phyloP scores from a whole-genome alignment of 2,113 vertebrate genomes.

The Scomber japonicus region DNA sequence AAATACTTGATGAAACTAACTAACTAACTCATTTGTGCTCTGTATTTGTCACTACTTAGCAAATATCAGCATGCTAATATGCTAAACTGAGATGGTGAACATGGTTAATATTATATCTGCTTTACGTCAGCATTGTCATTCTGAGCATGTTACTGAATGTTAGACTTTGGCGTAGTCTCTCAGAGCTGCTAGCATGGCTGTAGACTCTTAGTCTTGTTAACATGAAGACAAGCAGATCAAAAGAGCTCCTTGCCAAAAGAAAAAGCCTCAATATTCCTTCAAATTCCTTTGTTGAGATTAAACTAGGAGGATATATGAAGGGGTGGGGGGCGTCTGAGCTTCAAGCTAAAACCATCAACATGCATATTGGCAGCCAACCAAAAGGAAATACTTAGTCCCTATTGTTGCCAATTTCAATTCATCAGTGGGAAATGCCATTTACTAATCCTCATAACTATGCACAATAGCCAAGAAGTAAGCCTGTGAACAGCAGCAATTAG shows the following conservation, averaged over 20 bases:
- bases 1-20: too few species aligned
- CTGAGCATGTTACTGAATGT: too few species aligned
- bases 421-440: constrained; percentile 66
- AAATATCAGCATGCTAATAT: too few species aligned
- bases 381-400: constrained; percentile 67
- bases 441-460: constrained; percentile 62
- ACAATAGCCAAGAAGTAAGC: constrained; percentile 35
- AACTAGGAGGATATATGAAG: neutral
- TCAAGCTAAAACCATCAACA: constrained; percentile 38
- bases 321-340: neutral
- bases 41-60: too few species aligned
- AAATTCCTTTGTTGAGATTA: neutral
- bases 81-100: too few species aligned
- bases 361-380: constrained; percentile 54
- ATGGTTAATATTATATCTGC: too few species aligned
- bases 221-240: neutral
- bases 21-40: too few species aligned
- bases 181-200: too few species aligned
- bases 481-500: constrained; percentile 36
- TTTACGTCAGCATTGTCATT: too few species aligned
- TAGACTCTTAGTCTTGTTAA: too few species aligned
- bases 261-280: neutral
- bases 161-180: too few species aligned
- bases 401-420: constrained; percentile 64
- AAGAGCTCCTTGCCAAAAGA: neutral